Percentiles rank a stretch among this genome's conserved stretches.
These are phyloP conservation scores for Subanguina moxae DNA, from an alignment of 1,140 invertebrate species.

Conservation along the genomic window DNA sequence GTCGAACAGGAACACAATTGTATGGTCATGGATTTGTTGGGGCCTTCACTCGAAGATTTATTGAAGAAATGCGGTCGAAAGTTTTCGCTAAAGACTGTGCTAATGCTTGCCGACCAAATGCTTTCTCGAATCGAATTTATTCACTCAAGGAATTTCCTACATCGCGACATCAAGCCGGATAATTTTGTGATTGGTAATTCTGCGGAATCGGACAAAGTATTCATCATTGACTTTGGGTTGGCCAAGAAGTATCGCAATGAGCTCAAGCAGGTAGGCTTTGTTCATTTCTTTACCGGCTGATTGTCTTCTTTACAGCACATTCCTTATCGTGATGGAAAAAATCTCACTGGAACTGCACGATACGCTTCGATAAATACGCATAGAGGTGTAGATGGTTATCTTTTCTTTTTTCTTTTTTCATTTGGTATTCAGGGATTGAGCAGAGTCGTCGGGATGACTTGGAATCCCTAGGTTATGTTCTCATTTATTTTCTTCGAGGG, in stretches of 20 bases:
- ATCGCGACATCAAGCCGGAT: constrained; percentile 48
- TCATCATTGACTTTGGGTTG: constrained; percentile 91
- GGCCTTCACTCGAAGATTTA: constrained; percentile 92
- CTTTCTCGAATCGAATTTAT: constrained; percentile 62
- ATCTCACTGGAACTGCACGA: constrained; percentile 63
- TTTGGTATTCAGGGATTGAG: constrained; percentile 31
- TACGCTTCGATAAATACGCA: constrained; percentile 64
- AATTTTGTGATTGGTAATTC: constrained; percentile 68
- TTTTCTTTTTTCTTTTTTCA: background rate
- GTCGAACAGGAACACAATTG: constrained; percentile 80
- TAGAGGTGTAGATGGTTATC: constrained; percentile 51
- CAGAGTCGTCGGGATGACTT: constrained; percentile 29
- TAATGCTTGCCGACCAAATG: constrained; percentile 93
- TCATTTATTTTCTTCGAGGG: constrained; percentile 89
- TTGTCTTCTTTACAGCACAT: too few relatives aligned
- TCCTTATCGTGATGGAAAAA: constrained; percentile 74
- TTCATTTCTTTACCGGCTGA: too few relatives aligned
- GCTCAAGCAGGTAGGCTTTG: too few relatives aligned
- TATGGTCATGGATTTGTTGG: constrained; percentile 94
- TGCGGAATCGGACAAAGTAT: constrained; percentile 86
- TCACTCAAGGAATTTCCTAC: background rate
- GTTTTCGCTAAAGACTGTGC: constrained; percentile 93
- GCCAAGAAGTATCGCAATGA: constrained; percentile 88
- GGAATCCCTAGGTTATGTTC: constrained; percentile 68
- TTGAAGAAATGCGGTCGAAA: constrained; percentile 94